phyloP scores from a whole-genome alignment of 2,888 invertebrate species.

The Caenorhabditis parvicauda region DNA sequence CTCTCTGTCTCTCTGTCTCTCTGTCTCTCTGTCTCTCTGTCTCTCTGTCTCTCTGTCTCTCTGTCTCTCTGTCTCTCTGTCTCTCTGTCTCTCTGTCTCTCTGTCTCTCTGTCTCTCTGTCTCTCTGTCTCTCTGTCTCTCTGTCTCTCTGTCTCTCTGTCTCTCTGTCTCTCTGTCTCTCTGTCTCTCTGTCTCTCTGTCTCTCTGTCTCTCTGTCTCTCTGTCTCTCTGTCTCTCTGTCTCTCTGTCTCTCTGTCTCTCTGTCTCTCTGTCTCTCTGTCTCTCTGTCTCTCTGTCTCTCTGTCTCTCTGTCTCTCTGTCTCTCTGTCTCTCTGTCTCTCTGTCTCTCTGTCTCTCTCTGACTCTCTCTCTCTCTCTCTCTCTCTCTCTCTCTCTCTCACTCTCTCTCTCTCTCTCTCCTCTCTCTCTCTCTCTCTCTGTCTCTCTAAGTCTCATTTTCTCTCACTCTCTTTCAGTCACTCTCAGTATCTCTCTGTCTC shows the following conservation, averaged over 20 bases:
- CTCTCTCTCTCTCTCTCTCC: conserved; percentile 6
- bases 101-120: conserved; percentile 10
- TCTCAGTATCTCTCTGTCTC: conserved; percentile 1
- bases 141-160: conserved; percentile 10
- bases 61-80: conserved; percentile 10
- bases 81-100: conserved; percentile 7
- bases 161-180: conserved; percentile 6
- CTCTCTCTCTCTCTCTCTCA: conserved; percentile 6
- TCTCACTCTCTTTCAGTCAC: conserved; percentile 2
- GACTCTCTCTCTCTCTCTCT: conserved; percentile 22
- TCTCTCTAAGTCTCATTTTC: conserved; percentile 2
- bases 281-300: not conserved
- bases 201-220: conserved; percentile 14
- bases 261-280: conserved; percentile 4
- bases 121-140: conserved; percentile 14
- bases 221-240: conserved; percentile 22
- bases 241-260: conserved; percentile 8
- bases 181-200: conserved; percentile 5
- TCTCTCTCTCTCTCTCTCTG: not conserved
- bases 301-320: not conserved
- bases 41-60: conserved; percentile 4
- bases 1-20: conserved; percentile 18
- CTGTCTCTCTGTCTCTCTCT: conserved; percentile 15
- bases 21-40: conserved; percentile 4
- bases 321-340: conserved; percentile 9